phyloP scores from a whole-genome alignment of 2,113 vertebrate genomes.

The Alces alces region DNA sequence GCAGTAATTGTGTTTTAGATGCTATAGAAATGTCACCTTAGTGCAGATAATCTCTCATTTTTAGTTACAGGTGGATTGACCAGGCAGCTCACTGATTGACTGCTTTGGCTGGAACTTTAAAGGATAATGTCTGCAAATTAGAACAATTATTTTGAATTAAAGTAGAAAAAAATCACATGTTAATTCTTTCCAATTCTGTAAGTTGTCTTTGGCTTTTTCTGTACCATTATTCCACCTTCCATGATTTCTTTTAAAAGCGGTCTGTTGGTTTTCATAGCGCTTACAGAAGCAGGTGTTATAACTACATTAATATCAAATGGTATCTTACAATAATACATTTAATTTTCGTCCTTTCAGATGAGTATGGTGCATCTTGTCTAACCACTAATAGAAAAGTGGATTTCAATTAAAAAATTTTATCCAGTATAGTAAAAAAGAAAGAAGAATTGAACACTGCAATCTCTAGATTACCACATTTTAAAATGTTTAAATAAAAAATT shows the following conservation, averaged over 20 bases:
- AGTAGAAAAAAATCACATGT: conserved; percentile 49
- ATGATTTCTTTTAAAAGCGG: background rate
- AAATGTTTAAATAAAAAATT: conserved; percentile 11
- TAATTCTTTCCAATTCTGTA: conserved; percentile 7
- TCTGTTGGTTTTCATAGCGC: background rate
- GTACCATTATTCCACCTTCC: background rate
- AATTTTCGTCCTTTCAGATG: background rate
- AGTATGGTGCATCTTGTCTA: conserved; percentile 6
- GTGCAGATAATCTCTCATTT: conserved; percentile 25
- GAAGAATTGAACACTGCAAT: conserved; percentile 7
- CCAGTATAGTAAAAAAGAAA: background rate
- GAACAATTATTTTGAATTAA: conserved; percentile 12
- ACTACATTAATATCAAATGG: background rate
- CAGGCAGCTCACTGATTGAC: background rate
- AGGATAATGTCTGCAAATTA: conserved; percentile 33
- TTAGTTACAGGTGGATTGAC: conserved; percentile 60
- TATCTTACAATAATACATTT: background rate
- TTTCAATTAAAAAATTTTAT: conserved; percentile 12
- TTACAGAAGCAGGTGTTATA: background rate
- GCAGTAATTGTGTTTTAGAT: background rate
- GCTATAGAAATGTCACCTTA: background rate
- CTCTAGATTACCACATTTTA: conserved; percentile 7
- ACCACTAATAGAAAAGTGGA: background rate
- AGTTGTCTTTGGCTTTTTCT: conserved; percentile 36
- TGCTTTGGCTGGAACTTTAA: conserved; percentile 42